These are phyloP conservation scores for Orthosia gracilis DNA, from an alignment of 2,888 invertebrate genomes.

Conservation along the genomic window DNA sequence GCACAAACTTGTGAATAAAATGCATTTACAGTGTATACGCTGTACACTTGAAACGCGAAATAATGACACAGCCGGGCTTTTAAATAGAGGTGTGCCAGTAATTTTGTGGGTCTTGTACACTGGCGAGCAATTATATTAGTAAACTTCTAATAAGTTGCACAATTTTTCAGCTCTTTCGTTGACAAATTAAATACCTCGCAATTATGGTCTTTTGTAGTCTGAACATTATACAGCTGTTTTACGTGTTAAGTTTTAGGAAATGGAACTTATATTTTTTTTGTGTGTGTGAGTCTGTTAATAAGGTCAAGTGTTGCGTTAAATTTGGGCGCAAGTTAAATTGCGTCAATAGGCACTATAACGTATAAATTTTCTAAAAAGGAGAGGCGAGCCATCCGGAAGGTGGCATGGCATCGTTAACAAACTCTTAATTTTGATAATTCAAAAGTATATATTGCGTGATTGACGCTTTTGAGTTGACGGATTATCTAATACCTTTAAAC, in stretches of 20 bases:
- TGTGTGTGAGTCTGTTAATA: not conserved
- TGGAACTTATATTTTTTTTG: not conserved
- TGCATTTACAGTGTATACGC: not conserved
- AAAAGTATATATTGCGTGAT: no score
- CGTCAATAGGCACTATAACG: no score
- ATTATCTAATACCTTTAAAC: no score
- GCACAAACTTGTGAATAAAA: conserved; percentile 17
- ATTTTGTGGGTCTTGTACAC: conserved; percentile 35
- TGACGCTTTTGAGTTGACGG: no score
- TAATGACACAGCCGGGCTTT: conserved; percentile 40
- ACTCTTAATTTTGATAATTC: no score
- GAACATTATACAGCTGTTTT: not conserved
- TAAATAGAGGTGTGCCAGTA: conserved; percentile 22
- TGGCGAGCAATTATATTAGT: conserved; percentile 27
- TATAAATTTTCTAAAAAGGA: no score
- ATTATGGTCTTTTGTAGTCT: not conserved
- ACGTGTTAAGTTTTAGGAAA: not conserved
- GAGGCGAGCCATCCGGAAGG: no score
- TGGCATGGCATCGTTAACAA: no score
- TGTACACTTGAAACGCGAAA: conserved; percentile 34
- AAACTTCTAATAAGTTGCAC: conserved; percentile 17
- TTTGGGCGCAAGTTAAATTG: no score
- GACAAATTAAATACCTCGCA: not conserved
- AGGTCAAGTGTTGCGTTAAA: no score
- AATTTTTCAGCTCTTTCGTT: conserved; percentile 18